Evolutionary conservation across 2,888 invertebrate species (phyloP).

Genomic region (Drosophila kambysellisi): DNA sequence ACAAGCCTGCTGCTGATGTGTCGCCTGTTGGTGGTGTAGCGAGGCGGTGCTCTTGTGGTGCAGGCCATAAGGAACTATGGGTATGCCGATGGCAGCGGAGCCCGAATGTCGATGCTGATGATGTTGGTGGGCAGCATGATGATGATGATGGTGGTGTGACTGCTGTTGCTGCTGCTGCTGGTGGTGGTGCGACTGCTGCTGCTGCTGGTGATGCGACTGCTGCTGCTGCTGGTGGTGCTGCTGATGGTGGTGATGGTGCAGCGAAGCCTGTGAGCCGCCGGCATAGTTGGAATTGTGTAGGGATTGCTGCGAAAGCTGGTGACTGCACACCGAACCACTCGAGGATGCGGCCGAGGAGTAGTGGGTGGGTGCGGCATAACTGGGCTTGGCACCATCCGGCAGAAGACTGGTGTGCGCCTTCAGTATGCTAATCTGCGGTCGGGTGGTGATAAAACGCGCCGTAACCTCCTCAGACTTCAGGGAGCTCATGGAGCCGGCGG

Average conservation of each 20-base stretch:
- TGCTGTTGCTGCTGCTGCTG: constrained; percentile 29
- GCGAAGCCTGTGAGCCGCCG: constrained; percentile 77
- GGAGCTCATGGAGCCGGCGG: constrained; percentile 82
- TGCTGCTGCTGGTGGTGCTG: constrained; percentile 54
- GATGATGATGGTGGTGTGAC: constrained; percentile 20
- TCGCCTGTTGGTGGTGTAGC: constrained; percentile 84
- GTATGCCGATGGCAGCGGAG: constrained; percentile 83
- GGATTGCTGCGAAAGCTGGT: constrained; percentile 79
- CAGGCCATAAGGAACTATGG: constrained; percentile 86
- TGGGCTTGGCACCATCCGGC: constrained; percentile 87
- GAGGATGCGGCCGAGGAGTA: constrained; percentile 80
- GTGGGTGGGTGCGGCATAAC: constrained; percentile 86
- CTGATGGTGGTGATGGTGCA: constrained; percentile 57
- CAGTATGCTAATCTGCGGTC: constrained; percentile 91
- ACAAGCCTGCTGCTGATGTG: constrained; percentile 85
- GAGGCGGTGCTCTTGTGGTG: constrained; percentile 88
- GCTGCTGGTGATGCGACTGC: constrained; percentile 32
- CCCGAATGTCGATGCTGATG: constrained; percentile 73
- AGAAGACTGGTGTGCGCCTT: constrained; percentile 91
- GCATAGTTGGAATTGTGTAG: constrained; percentile 82
- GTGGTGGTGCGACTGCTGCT: constrained; percentile 50
- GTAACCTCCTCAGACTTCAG: constrained; percentile 89
- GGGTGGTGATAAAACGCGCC: constrained; percentile 91
- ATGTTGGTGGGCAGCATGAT: constrained; percentile 14
- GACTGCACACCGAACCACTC: constrained; percentile 74